phyloP scores from a whole-genome alignment of 2,797 vertebrate genomes.

The Girardinus metallicus region DNA sequence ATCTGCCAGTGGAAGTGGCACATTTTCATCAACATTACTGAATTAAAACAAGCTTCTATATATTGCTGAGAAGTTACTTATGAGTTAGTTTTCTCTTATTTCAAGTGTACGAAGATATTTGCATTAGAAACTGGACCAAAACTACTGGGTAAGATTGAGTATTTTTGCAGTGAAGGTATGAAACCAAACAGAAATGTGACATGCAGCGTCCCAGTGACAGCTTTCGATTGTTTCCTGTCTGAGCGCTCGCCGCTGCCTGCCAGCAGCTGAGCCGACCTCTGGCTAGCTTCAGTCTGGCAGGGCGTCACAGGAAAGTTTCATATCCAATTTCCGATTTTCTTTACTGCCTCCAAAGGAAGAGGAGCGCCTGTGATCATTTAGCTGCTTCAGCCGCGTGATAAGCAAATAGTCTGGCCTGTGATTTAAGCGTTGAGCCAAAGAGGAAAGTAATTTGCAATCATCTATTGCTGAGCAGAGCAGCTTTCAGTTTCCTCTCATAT shows the following conservation, averaged over 20 bases:
- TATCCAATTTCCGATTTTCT: constrained; percentile 6
- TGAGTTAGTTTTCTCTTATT: too few relatives aligned
- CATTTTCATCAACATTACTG: too few relatives aligned
- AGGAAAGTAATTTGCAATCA: not conserved
- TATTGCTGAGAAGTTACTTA: too few relatives aligned
- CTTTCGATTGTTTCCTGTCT: not conserved
- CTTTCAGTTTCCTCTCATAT: not conserved
- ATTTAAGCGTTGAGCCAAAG: not conserved
- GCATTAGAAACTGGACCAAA: too few relatives aligned
- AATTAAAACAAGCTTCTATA: too few relatives aligned
- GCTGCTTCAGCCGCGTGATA: not conserved
- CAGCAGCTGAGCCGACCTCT: not conserved
- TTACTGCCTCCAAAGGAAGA: not conserved
- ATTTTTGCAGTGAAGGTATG: not conserved
- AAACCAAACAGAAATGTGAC: not conserved
- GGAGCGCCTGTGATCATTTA: not conserved
- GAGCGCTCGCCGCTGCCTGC: not conserved
- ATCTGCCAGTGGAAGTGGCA: too few relatives aligned
- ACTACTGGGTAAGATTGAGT: too few relatives aligned
- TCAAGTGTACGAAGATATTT: too few relatives aligned
- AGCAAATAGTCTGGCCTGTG: constrained; percentile 2
- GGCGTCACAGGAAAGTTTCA: constrained; percentile 2
- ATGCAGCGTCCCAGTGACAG: not conserved
- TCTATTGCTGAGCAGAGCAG: not conserved
- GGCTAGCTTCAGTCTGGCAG: not conserved